Base-by-base conservation (phyloP, 2,797 vertebrate genomes). In the Hoplostethus atlanticus region DNA sequence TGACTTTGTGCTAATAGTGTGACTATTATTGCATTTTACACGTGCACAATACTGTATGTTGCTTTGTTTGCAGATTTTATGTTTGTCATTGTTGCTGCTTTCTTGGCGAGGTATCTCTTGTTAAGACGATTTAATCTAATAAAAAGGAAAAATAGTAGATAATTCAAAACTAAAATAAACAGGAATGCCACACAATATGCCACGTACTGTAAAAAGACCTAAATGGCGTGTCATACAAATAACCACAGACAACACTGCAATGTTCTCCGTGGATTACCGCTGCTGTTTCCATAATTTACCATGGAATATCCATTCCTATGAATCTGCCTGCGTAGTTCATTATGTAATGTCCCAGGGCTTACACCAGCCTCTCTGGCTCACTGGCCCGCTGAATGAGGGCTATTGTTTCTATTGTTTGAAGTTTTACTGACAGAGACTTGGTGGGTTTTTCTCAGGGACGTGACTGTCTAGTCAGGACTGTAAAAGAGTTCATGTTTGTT, bases 401-500 rank as follows among this genome's bases (percentile, higher is more conserved):
- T 83, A 80, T 80, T 83, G 67, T 83, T 68, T 80, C n/a, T 60
- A 17, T 36, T 67, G 58, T 71, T 73, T 83, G 58, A 76, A 65
- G 83, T 66, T 77, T 67, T 30, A 75, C 73, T 21, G 67, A 0
- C 11, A 71, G 52, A 64, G 42, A 67, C 56, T 68, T 31, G 52
- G 17, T 59, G 55, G 47, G 30, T 77, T 81, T 71, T 42, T 46
- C 15, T 82, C 74, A 51, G 71, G 68, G 67, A 83, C 66, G 9
- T 0, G 46, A 50, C 72, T 13, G 73, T 80, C 73, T 70, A 47
- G 61, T 76, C 69, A 0, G 47, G 66, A 77, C 30, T 66, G 61
- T 11, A 11, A 42, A 76, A 42, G 44, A 71, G 68, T 84, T 76
- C 47, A n/a, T 68, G 76, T 82, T 82, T 84, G 71, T 81, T 88